Conservation (phyloP, 2,113 vertebrate species). For the Entosphenus tridentatus region DNA sequence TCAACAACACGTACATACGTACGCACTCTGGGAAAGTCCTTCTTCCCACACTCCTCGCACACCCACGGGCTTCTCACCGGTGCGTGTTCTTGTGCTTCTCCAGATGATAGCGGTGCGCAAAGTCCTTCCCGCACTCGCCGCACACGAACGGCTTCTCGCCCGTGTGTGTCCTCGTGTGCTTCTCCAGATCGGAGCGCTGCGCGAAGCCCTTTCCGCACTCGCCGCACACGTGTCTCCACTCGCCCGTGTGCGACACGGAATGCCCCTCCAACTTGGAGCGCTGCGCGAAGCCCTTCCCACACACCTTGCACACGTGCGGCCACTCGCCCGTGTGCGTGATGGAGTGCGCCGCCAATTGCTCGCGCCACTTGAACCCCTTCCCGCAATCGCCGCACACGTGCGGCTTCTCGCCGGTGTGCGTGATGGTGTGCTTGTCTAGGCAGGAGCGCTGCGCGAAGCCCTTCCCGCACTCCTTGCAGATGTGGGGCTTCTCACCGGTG, state of each 20-base stretch:
- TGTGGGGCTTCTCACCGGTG: background rate
- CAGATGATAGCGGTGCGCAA: slow-evolving; percentile 15
- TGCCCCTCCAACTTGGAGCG: slow-evolving; percentile 22
- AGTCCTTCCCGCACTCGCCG: slow-evolving; percentile 17
- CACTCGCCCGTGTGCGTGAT: slow-evolving; percentile 22
- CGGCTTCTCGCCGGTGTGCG: slow-evolving; percentile 15
- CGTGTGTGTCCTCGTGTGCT: slow-evolving; percentile 17
- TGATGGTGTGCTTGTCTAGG: background rate
- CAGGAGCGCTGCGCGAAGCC: background rate
- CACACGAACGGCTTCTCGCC: slow-evolving; percentile 17
- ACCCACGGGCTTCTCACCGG: background rate
- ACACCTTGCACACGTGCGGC: slow-evolving; percentile 18
- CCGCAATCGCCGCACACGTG: slow-evolving; percentile 23
- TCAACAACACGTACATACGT: no score
- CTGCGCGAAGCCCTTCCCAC: slow-evolving; percentile 17
- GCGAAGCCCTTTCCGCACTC: slow-evolving; percentile 13
- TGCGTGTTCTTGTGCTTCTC: slow-evolving; percentile 15
- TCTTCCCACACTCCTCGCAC: background rate
- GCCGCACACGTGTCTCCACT: slow-evolving; percentile 14
- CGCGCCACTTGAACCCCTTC: slow-evolving; percentile 23
- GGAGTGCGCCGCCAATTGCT: slow-evolving; percentile 22
- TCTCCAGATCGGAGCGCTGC: slow-evolving; percentile 16
- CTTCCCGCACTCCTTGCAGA: background rate
- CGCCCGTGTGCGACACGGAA: slow-evolving; percentile 9
- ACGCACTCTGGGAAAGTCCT: no score